Evolutionary conservation across 2,888 invertebrate genomes (phyloP), one percentile per base, ranked within the genome.

Genomic region (Endotricha flammealis): DNA sequence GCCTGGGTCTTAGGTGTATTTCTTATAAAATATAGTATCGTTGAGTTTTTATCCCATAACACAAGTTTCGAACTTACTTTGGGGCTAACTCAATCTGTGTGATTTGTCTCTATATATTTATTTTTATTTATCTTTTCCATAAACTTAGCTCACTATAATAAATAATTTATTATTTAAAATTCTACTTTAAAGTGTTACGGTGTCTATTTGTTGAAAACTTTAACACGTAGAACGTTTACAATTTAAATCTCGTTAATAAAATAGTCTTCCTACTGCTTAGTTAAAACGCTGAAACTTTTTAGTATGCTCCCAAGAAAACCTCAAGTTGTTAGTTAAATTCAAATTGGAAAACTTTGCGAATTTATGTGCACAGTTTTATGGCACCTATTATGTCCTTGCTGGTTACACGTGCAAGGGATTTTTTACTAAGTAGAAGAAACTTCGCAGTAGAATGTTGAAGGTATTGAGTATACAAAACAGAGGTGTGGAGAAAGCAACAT

Each of bases 291-390:
- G 52, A 64, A 75, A 68, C 61, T 70, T 76, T 74, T 72, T 69
- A 72, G 71, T 66, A 65, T 65, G 60, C 66, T 63, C 50, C 58
- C 53, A 70, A 71, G 74, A 75, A 76, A 77, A 75, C 72, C 70
- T 73, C 60, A 70, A 77, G 70, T 77, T 75, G 76, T 77, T 75
- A 79, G 79, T 77, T 77, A 81, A 79, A 82, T 81, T 81, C 73
- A 80, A 81, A 82, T 82, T 80, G 77, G 75, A 70, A 75, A 82
- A 82, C 72, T 82, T 82, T 70, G 61, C 46, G 68, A 80, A 81
- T 82, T 80, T 79, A 82, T 79, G 78, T 67, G 65, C 65, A 56
- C 70, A 74, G 73, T 80, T 79, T 70, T 71, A 74, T 75, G 69
- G 57, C 69, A 55, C 59, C 73, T 67, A 77, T 79, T 76, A 74